Percentiles rank a stretch among this genome's conserved stretches.
Conservation (phyloP, 1,140 invertebrate species). For the Papilio polytes region DNA sequence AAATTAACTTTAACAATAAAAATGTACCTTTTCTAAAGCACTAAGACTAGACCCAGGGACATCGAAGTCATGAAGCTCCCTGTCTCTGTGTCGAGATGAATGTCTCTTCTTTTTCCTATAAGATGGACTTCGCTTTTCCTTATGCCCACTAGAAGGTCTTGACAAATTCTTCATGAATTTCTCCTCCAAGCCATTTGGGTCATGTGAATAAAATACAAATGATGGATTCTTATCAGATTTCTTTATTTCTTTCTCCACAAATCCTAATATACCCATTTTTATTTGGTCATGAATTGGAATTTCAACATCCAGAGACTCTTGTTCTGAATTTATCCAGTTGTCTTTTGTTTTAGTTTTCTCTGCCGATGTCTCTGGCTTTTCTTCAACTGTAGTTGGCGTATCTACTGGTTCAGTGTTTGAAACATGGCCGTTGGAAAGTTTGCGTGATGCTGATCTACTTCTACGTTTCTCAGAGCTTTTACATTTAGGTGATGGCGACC, state of each 20-base stretch:
- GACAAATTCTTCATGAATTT: slow-evolving; percentile 76
- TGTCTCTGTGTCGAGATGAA: slow-evolving; percentile 77
- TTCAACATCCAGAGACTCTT: slow-evolving; percentile 66
- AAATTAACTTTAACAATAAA: slow-evolving; percentile 15
- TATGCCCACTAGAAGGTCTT: slow-evolving; percentile 77
- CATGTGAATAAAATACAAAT: slow-evolving; percentile 81
- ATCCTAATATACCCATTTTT: slow-evolving; percentile 84
- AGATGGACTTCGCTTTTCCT: slow-evolving; percentile 80
- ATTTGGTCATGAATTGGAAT: slow-evolving; percentile 84
- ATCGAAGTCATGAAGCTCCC: slow-evolving; percentile 81
- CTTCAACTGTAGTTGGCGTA: slow-evolving; percentile 42
- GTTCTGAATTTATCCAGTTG: slow-evolving; percentile 80
- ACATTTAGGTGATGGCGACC: slow-evolving; percentile 74
- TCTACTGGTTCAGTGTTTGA: slow-evolving; percentile 51
- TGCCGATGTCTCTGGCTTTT: slow-evolving; percentile 43
- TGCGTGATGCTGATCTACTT: slow-evolving; percentile 70
- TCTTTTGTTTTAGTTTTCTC: slow-evolving; percentile 67
- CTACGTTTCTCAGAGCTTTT: slow-evolving; percentile 60
- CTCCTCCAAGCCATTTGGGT: slow-evolving; percentile 80
- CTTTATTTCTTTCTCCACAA: slow-evolving; percentile 85
- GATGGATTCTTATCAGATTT: slow-evolving; percentile 82
- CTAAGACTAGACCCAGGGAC: slow-evolving; percentile 81
- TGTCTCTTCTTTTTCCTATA: slow-evolving; percentile 82
- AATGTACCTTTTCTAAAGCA: slow-evolving; percentile 77
- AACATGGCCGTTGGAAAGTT: slow-evolving; percentile 72